These are phyloP conservation scores for Sacculina carcini DNA, from an alignment of 2,888 invertebrate species.

Conservation along the genomic window DNA sequence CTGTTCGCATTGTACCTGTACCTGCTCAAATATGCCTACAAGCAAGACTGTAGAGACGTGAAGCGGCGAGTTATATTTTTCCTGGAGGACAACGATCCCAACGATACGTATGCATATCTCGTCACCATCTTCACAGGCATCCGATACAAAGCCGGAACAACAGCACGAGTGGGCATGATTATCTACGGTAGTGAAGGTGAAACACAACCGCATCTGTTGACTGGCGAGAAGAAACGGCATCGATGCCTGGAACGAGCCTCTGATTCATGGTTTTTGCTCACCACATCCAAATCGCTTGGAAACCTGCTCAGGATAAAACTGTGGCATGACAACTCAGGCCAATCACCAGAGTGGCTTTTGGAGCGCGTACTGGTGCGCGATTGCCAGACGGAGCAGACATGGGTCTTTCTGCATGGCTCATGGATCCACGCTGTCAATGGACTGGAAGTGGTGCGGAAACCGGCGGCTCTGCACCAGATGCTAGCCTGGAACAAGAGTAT, in stretches of 20 bases:
- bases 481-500: conserved; percentile 23
- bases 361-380: conserved; percentile 22
- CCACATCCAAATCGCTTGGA: conserved; percentile 20
- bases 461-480: conserved; percentile 22
- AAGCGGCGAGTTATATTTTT: conserved; percentile 18
- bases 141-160: conserved; percentile 16
- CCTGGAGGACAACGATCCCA: conserved; percentile 21
- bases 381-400: conserved; percentile 22
- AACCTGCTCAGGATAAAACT: conserved; percentile 21
- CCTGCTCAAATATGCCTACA: conserved; percentile 11
- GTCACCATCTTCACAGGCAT: conserved; percentile 22
- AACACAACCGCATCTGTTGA: background rate
- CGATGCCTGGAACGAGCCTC: conserved; percentile 18
- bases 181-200: conserved; percentile 14
- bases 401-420: conserved; percentile 20
- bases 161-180: conserved; percentile 21
- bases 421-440: conserved; percentile 20
- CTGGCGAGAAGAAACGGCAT: conserved; percentile 23
- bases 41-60: conserved; percentile 12
- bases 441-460: conserved; percentile 25
- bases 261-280: conserved; percentile 10
- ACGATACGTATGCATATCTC: conserved; percentile 23
- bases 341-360: conserved; percentile 20
- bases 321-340: conserved; percentile 26
- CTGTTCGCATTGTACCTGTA: conserved; percentile 12